Conservation (phyloP, 2,888 invertebrate genomes). For the Aphidius colemani region DNA sequence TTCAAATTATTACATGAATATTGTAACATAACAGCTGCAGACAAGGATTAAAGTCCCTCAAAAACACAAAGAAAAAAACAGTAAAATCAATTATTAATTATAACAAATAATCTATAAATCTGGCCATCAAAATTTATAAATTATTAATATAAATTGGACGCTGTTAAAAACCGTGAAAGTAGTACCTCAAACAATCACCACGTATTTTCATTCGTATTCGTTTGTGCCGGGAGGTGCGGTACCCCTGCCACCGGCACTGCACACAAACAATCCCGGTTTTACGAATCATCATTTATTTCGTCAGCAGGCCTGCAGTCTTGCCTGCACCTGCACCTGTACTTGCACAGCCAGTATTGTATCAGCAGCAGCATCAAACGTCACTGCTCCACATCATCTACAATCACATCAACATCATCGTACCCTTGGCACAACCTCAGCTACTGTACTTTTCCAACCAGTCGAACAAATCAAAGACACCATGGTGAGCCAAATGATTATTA, state of each 20-base stretch:
- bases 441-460: constrained; percentile 56
- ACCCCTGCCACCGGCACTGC: constrained; percentile 55
- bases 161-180: constrained; percentile 43
- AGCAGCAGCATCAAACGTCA: constrained; percentile 32
- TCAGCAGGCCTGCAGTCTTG: constrained; percentile 52
- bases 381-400: constrained; percentile 34
- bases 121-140: neutral
- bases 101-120: neutral
- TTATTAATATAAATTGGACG: neutral
- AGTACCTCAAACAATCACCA: constrained; percentile 56
- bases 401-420: constrained; percentile 49
- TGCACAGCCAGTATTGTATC: constrained; percentile 51
- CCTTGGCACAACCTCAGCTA: constrained; percentile 46
- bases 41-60: constrained; percentile 22
- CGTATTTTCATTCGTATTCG: constrained; percentile 61
- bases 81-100: too few species aligned
- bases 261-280: constrained; percentile 46
- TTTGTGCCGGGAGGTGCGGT: constrained; percentile 60
- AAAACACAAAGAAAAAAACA: neutral
- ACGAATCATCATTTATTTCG: constrained; percentile 47
- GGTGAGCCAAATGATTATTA: constrained; percentile 46
- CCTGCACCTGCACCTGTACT: constrained; percentile 54
- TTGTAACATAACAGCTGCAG: neutral
- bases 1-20: too few species aligned
- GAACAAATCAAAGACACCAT: constrained; percentile 59